Base-by-base conservation (phyloP, 37 sponge, comb jelly and placozoan genomes). In the Spongia lamella region DNA sequence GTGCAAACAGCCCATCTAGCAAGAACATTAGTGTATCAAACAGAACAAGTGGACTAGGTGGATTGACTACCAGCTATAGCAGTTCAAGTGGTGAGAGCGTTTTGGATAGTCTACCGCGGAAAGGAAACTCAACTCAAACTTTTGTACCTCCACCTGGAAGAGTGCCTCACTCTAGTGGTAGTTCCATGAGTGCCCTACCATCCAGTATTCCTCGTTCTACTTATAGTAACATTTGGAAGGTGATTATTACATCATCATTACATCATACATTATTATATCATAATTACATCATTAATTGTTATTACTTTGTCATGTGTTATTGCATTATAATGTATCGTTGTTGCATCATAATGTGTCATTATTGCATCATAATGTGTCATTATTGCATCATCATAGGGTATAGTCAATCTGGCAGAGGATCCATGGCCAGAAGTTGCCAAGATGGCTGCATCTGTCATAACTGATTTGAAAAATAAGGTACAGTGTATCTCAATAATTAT, bases 401-500 rank as follows among this genome's bases (percentile, higher is more conserved):
- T 90, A 33, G 56, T 81, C 50, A 67, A 58, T 14, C 82, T 90
- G 16, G 80, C 86, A 5, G 27, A 56, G 61, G 91, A 90, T 73
- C 86, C 91, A 1, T 76, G 13, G 35, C 79, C 83, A 24, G 47
- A 72, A 2, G 86, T 90, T 14, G 67, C 82, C 4, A 31, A 60
- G 2, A 39, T 68, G 53, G 91, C 91, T 19, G 78, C 71, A 31
- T 50, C 47, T 22, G 55, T 85, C 15, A 73, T 90, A 14, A 62
- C 60, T 22, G 58, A 53, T 67, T 56, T 90, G 11, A 68, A 78
- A 11, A 83, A 85, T 43, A 84, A 73, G 79, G 86, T 81, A 43
- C n/a, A n/a, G n/a, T n/a, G n/a, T n/a, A n/a, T n/a, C n/a, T n/a
- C n/a, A n/a, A n/a, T n/a, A n/a, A n/a, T n/a, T n/a, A n/a, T n/a